phyloP scores from a whole-genome alignment of 1,140 invertebrate genomes.

The Rhysida immarginata region DNA sequence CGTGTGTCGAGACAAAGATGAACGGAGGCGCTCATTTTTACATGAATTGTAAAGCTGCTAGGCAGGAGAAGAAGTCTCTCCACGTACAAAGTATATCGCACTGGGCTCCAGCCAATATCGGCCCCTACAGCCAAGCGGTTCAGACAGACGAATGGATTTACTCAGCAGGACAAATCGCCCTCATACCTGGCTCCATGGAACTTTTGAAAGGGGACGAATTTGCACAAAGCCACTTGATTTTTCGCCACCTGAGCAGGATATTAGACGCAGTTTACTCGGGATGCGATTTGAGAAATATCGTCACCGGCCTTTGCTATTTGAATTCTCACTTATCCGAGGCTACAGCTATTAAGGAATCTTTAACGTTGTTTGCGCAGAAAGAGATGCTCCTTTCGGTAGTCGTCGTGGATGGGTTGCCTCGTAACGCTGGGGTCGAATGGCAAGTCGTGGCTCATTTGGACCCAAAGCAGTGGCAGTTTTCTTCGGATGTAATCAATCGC shows the following conservation, averaged over 20 bases:
- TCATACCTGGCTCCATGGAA: slow-evolving; percentile 69
- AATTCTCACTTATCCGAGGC: slow-evolving; percentile 49
- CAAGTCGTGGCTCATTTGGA: slow-evolving; percentile 61
- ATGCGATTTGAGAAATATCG: not conserved
- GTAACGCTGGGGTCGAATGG: slow-evolving; percentile 73
- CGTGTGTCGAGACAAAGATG: slow-evolving; percentile 68
- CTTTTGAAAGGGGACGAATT: slow-evolving; percentile 53
- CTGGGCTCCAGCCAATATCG: slow-evolving; percentile 91
- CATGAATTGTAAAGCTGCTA: slow-evolving; percentile 39
- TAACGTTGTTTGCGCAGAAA: slow-evolving; percentile 49
- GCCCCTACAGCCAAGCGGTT: slow-evolving; percentile 84
- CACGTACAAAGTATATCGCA: slow-evolving; percentile 88
- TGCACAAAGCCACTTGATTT: slow-evolving; percentile 58
- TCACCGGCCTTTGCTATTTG: slow-evolving; percentile 58
- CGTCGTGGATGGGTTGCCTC: slow-evolving; percentile 60
- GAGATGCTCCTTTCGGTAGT: slow-evolving; percentile 72
- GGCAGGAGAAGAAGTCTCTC: slow-evolving; percentile 35
- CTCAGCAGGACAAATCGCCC: slow-evolving; percentile 78
- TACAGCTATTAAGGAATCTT: slow-evolving; percentile 58
- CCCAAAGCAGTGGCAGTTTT: too few relatives aligned
- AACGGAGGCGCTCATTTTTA: slow-evolving; percentile 51
- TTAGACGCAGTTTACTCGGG: not conserved
- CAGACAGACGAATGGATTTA: slow-evolving; percentile 64
- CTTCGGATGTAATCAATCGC: too few relatives aligned
- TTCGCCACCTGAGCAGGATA: slow-evolving; percentile 12